Evolutionary conservation across 1,140 invertebrate genomes (phyloP).

Genomic region (Fopius arisanus): DNA sequence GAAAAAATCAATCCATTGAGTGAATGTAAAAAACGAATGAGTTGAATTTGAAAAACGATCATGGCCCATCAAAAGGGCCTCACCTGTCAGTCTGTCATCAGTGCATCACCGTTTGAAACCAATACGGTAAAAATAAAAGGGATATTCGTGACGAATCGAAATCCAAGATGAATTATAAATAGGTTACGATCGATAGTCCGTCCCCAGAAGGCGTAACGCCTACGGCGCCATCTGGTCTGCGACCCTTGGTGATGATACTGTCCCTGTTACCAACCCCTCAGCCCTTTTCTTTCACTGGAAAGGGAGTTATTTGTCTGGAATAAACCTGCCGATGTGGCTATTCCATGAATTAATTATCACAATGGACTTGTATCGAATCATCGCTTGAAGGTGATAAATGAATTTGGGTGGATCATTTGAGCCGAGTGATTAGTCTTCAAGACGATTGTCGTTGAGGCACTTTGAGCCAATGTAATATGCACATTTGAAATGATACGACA

Average conservation of each 20-base stretch:
- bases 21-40: no score
- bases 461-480: neutral
- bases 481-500: conserved; percentile 1
- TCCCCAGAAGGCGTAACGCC: conserved; percentile 42
- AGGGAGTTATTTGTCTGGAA: neutral
- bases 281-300: neutral
- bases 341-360: no score
- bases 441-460: neutral
- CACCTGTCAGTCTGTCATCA: no score
- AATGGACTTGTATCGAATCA: no score
- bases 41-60: no score
- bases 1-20: neutral
- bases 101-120: no score
- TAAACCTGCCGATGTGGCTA: neutral
- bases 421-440: no score
- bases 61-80: no score
- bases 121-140: conserved; percentile 36
- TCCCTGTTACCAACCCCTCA: conserved; percentile 39
- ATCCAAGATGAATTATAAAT: conserved; percentile 60
- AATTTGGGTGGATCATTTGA: no score
- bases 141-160: conserved; percentile 55
- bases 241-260: conserved; percentile 41
- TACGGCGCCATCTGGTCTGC: conserved; percentile 57
- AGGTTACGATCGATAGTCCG: conserved; percentile 59
- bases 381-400: no score